Base-by-base conservation (phyloP, 1,140 invertebrate genomes). In the Calycopis cecrops region DNA sequence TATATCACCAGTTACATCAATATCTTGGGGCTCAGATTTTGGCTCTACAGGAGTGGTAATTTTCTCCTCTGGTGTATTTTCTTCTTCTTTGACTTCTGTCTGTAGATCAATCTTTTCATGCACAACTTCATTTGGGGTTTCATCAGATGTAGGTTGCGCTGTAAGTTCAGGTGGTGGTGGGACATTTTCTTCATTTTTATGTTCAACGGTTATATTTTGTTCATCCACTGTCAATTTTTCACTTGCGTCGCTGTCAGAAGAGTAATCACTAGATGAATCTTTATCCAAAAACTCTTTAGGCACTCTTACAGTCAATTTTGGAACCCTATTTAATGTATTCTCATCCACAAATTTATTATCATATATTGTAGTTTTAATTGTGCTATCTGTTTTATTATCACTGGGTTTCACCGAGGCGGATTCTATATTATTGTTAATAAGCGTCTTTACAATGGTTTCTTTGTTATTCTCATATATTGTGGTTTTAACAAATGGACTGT, bases 201-300 rank as follows among this genome's bases (percentile, higher is more conserved):
- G 54, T 52, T 73, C 69, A 42, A 57, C 59, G 21, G 55, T 67
- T 53, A 52, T 60, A 48, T 67, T 69, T 52, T 72, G 62, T 50
- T 77, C 75, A 70, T 83, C 88, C 69, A 89, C 80, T 37, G 85
- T 89, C 47, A 89, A 65, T 67, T 90, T 91, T 44, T 91, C 89
- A 81, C 90, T 90, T 53, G 85, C 83, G 77, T 91, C 89, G 83
- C 90, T 91, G 57, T 89, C 88, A 57, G 81, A 88, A 57, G 87
- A 87, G 57, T 87, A 81, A 63, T 88, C 87, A 78, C 79, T 87
- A 55, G 87, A 88, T 28, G 88, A 88, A 65, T 87, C 84, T 67
- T 87, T 86, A 52, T 88, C 87, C 50, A 82, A 63, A 57, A 87
- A 78, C 63, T 87, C 79, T 73, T 88, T 88, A 55, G 85, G 84